phyloP scores from a whole-genome alignment of 2,797 vertebrate genomes.

The Gymnopithys bicolor region DNA sequence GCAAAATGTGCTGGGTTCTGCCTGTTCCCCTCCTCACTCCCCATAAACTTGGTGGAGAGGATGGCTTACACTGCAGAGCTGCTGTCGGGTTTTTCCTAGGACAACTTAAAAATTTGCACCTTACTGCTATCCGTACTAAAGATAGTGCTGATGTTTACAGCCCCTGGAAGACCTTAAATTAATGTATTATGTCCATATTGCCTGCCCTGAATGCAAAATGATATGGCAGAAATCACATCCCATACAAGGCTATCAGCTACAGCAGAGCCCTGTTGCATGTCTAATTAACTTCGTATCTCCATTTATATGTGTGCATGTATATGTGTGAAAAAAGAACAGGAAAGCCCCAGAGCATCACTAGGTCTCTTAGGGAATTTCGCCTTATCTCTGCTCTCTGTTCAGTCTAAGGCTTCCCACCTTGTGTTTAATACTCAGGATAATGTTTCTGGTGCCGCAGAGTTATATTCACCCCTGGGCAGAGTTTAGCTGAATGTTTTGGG shows the following conservation, averaged over 20 bases:
- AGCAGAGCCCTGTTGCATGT: background rate
- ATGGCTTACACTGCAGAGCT: background rate
- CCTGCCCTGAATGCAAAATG: background rate
- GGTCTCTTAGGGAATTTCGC: background rate
- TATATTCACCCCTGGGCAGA: background rate
- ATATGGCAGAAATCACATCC: background rate
- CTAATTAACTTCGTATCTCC: background rate
- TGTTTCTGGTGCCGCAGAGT: background rate
- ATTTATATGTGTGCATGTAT: background rate
- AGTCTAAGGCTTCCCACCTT: background rate
- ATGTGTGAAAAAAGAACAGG: background rate
- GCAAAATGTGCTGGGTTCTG: background rate
- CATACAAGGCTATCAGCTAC: background rate
- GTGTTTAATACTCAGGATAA: background rate
- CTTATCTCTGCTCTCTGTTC: background rate
- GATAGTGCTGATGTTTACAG: conserved; percentile 23
- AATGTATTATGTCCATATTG: background rate
- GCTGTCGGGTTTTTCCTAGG: background rate
- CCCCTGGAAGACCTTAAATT: background rate
- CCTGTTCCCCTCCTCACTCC: background rate
- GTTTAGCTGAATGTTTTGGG: background rate
- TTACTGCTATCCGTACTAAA: background rate
- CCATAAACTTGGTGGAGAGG: background rate
- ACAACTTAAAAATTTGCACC: background rate
- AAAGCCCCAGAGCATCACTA: background rate